These are phyloP conservation scores for Acanthosepion lycidas DNA, from an alignment of 2,888 invertebrate genomes.

Conservation along the genomic window DNA sequence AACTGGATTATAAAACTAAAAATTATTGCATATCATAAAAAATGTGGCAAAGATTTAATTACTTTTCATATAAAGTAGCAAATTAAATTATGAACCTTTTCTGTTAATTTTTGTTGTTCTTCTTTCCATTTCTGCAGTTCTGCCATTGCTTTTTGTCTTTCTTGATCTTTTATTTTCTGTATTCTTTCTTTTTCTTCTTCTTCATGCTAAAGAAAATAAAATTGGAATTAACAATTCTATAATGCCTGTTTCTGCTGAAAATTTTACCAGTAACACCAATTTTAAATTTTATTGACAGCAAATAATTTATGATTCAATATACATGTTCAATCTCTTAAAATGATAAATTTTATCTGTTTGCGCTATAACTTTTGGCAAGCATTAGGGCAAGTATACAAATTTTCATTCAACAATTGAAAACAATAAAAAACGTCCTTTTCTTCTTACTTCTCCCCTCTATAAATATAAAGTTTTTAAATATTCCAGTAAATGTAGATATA, in stretches of 20 bases:
- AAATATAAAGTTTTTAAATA: no score
- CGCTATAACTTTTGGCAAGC: no score
- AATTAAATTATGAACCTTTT: conserved; percentile 55
- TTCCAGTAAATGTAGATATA: not conserved
- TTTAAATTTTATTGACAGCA: no score
- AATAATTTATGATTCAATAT: no score
- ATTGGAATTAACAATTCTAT: not conserved
- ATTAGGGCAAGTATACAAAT: no score
- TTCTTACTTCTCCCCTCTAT: no score
- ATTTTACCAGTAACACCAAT: not conserved
- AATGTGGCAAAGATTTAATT: not conserved
- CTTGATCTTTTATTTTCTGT: conserved; percentile 80
- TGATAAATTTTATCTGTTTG: no score
- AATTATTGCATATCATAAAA: not conserved
- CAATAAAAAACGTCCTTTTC: no score
- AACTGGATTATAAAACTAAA: not conserved
- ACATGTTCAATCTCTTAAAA: no score
- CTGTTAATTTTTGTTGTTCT: conserved; percentile 65
- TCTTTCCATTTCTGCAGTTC: conserved; percentile 80
- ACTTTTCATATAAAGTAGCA: not conserved
- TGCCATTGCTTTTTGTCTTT: conserved; percentile 80
- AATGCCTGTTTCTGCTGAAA: not conserved
- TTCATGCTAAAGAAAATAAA: conserved; percentile 73
- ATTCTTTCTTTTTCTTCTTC: conserved; percentile 79
- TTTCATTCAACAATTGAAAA: no score